Conservation (phyloP, 2,113 vertebrate species). For the Thinocorus orbignyianus region DNA sequence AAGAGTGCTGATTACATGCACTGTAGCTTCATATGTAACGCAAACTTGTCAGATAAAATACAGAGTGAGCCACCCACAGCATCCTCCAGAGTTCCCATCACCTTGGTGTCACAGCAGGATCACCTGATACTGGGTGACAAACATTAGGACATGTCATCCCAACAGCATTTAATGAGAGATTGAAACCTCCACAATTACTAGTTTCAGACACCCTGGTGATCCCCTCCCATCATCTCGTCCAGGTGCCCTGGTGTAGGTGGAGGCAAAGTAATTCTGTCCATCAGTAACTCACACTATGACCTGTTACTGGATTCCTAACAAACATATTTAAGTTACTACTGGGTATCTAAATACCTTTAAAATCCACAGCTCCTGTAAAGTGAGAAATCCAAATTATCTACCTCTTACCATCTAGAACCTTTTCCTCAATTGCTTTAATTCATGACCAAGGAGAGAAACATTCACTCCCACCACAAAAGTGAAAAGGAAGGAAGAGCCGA, state of each 20-base stretch:
- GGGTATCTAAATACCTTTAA: not conserved
- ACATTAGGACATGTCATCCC: accelerated
- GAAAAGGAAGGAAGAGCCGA: constrained; percentile 15
- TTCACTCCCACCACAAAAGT: not conserved
- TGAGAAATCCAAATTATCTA: not conserved
- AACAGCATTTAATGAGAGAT: not conserved
- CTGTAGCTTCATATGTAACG: accelerated
- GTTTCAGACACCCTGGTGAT: not conserved
- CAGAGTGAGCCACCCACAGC: not conserved
- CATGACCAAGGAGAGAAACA: not conserved
- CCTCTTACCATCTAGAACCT: not conserved
- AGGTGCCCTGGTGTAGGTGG: accelerated
- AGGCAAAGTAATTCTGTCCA: not conserved
- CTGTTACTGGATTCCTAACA: not conserved
- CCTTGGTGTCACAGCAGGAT: accelerated
- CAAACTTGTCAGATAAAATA: not conserved
- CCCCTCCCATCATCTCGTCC: accelerated
- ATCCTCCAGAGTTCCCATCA: not conserved
- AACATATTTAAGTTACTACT: not conserved
- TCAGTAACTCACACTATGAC: not conserved
- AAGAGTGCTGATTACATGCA: not conserved
- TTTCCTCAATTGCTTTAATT: not conserved
- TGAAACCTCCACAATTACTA: accelerated
- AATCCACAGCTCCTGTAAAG: not conserved
- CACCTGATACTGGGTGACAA: accelerated